phyloP scores from a whole-genome alignment of 2,797 vertebrate genomes.

The Thunnus albacares region DNA sequence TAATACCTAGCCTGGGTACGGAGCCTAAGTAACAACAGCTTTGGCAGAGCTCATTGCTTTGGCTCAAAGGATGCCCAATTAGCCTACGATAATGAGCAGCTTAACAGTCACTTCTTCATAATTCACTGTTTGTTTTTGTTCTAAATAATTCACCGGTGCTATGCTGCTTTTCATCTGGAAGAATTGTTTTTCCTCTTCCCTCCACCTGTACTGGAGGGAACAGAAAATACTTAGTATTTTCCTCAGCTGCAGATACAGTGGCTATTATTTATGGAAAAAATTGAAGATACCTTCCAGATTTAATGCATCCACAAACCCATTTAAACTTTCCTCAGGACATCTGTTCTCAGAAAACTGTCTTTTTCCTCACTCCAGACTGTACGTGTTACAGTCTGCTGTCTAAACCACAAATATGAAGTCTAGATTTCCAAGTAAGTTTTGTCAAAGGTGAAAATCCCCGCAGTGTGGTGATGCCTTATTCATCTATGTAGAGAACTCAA shows the following conservation, averaged over 20 bases:
- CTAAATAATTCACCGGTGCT: constrained; percentile 34
- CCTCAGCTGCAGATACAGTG: constrained; percentile 18
- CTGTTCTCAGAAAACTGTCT: constrained; percentile 28
- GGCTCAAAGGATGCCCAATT: constrained; percentile 71
- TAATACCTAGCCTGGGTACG: constrained; percentile 50
- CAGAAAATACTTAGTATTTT: constrained; percentile 29
- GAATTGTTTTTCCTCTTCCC: constrained; percentile 33
- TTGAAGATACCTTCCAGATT: constrained; percentile 49
- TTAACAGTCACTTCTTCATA: constrained; percentile 61
- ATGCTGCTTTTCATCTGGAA: constrained; percentile 27
- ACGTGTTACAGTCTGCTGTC: constrained; percentile 19
- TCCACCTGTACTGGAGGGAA: constrained; percentile 19
- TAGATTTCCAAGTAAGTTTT: constrained; percentile 44
- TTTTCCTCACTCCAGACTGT: constrained; percentile 27
- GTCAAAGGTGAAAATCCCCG: constrained; percentile 41
- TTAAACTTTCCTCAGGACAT: constrained; percentile 54
- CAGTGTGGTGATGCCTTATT: constrained; percentile 50
- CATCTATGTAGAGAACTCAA: constrained; percentile 25
- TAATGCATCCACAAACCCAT: constrained; percentile 42
- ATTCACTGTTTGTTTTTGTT: constrained; percentile 44
- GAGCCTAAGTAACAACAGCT: constrained; percentile 61
- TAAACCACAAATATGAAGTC: constrained; percentile 31
- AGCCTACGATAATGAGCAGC: constrained; percentile 68
- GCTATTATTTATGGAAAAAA: constrained; percentile 53
- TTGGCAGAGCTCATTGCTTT: constrained; percentile 63